Conservation (phyloP, 2,797 vertebrate genomes). For the Percopsis omiscomaycus region DNA sequence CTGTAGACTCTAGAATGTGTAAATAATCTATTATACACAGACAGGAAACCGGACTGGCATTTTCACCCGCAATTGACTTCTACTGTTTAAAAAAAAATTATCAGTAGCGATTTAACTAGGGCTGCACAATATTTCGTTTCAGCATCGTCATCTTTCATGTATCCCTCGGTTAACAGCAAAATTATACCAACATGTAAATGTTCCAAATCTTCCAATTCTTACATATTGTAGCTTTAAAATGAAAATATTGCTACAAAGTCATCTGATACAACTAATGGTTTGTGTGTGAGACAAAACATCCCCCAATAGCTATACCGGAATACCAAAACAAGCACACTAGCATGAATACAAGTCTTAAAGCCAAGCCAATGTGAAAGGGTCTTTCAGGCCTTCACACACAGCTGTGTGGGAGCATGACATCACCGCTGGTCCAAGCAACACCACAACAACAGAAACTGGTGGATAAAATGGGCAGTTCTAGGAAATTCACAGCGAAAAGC, state of each 20-base stretch:
- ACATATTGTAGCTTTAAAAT: not conserved
- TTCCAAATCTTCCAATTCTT: not conserved
- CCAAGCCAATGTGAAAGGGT: conserved; percentile 46
- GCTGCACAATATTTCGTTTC: too few species aligned
- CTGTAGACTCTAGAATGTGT: too few species aligned
- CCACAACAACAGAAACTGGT: conserved; percentile 20
- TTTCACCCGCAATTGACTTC: too few species aligned
- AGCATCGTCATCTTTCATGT: too few species aligned
- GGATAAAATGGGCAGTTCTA: not conserved
- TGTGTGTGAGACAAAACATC: not conserved
- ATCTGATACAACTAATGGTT: not conserved
- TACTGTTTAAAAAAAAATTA: too few species aligned
- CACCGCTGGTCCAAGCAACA: conserved; percentile 27
- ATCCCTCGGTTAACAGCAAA: too few species aligned
- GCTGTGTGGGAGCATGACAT: conserved; percentile 57
- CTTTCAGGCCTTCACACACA: conserved; percentile 51
- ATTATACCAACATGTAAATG: not conserved
- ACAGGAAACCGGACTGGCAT: too few species aligned
- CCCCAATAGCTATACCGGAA: conserved; percentile 4
- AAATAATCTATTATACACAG: too few species aligned
- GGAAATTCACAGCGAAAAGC: not conserved
- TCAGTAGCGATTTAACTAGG: too few species aligned
- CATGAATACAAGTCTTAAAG: conserved; percentile 9
- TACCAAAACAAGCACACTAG: conserved; percentile 32
- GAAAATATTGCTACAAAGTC: not conserved